phyloP scores from a whole-genome alignment of 2,797 vertebrate species.

The Aldrovandia affinis region DNA sequence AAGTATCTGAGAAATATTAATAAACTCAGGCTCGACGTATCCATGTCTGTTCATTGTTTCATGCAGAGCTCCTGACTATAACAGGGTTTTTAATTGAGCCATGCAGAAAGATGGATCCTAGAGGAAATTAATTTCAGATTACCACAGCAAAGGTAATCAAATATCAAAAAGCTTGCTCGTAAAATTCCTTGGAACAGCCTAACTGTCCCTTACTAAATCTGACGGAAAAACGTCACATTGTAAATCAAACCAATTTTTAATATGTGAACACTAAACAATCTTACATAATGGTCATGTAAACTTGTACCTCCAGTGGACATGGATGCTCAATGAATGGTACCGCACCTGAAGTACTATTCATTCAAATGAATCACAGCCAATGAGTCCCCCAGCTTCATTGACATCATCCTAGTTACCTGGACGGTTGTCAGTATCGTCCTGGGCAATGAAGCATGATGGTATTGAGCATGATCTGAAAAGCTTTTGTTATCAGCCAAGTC shows the following conservation, averaged over 20 bases:
- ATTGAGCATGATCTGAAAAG: background rate
- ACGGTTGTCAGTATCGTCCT: background rate
- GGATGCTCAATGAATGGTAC: background rate
- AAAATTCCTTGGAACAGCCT: conserved; percentile 76
- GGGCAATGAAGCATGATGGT: background rate
- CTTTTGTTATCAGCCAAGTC: background rate
- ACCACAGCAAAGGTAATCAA: conserved; percentile 84
- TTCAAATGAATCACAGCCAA: background rate
- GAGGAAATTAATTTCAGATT: conserved; percentile 88
- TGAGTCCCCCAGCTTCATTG: background rate
- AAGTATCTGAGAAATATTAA: conserved; percentile 3
- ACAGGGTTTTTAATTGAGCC: conserved; percentile 80
- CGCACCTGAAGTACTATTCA: background rate
- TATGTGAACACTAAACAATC: background rate
- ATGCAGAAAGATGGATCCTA: conserved; percentile 85
- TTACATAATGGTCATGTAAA: background rate
- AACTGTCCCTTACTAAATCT: background rate
- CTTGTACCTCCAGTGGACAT: background rate
- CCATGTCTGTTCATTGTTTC: conserved; percentile 77
- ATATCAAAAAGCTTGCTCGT: conserved; percentile 81
- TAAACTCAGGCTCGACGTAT: conserved; percentile 65
- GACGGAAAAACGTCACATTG: background rate
- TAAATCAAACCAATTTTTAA: background rate
- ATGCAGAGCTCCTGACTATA: conserved; percentile 79
- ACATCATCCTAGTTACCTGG: no score